These are phyloP conservation scores for Haemorhous mexicanus DNA, from an alignment of 2,113 vertebrate genomes.

Conservation along the genomic window DNA sequence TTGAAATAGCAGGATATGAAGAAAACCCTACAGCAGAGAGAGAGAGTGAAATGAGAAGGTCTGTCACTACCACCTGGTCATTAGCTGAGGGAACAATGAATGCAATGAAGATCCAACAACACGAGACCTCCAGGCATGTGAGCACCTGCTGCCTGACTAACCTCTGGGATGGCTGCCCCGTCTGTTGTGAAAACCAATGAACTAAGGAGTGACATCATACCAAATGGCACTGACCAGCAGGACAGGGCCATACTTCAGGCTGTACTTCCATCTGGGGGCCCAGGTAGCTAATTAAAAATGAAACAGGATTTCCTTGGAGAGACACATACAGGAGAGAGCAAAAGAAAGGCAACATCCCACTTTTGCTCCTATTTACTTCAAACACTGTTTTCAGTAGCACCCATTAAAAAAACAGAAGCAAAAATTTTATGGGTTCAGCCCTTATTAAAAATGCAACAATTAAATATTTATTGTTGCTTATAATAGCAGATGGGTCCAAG, in stretches of 20 bases:
- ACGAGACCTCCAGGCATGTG: neutral
- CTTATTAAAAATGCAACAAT: constrained; percentile 2
- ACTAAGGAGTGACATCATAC: constrained; percentile 21
- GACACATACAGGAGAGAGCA: neutral
- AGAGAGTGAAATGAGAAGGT: neutral
- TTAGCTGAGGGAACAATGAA: neutral
- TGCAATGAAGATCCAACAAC: neutral
- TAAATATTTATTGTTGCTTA: constrained; percentile 27
- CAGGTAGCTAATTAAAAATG: neutral
- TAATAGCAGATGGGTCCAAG: neutral
- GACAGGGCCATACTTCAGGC: neutral
- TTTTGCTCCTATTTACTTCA: neutral
- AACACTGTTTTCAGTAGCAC: neutral
- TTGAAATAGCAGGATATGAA: constrained; percentile 8
- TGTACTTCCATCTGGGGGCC: neutral
- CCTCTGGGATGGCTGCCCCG: neutral
- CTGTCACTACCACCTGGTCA: constrained; percentile 47
- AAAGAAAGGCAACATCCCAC: neutral
- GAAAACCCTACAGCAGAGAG: neutral
- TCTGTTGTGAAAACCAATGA: neutral
- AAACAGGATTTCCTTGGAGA: neutral
- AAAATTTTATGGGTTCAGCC: neutral
- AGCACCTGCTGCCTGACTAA: constrained; percentile 36
- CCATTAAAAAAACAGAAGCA: too few species aligned
- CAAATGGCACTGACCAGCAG: constrained; percentile 44